Base-by-base conservation (phyloP, 2,888 invertebrate species). In the Celastrina argiolus region DNA sequence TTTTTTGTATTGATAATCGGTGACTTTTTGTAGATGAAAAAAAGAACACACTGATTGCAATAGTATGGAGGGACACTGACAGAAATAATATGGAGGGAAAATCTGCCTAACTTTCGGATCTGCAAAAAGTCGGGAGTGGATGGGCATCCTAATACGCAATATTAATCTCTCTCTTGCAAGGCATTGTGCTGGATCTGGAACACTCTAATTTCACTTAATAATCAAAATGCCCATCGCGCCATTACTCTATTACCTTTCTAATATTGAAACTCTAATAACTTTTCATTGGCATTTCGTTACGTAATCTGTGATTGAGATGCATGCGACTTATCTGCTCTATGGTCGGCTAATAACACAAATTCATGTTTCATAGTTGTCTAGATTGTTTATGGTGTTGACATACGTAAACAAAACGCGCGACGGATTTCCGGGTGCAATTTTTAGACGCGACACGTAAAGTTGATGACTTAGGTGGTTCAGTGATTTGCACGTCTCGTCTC, bases 231-330 rank as follows among this genome's bases (percentile, higher is more conserved):
- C 67, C 64, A 41, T 34, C 59, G 66, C 34, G 59, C 68, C 68
- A 67, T 72, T 70, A 75, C 77, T 78, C 78, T 75, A 81, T 80
- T 79, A 77, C 78, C 81, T 82, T 81, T 82, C 81, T 77, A 79
- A 81, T 58, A 65, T 58, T 65, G 56, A 66, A 64, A 63, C 45
- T 66, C 66, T 65, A 65, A 45, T 59, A 68, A 63, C 66, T 71
- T 68, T 71, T 67, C 65, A 68, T 67, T 31, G 18, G 51, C 51
- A 51, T 51, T 51, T 51, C 51, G 66, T 69, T 69, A 66, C 36
- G 59, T 68, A 71, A 69, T 36, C 42, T 69, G 74, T 65, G 65
- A 68, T 65, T 64, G 70, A 72, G 64, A 69, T 67, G 67, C 66
- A 65, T 63, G 51, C 69, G 74, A 74, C 74, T 72, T 69, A 73